Evolutionary conservation across 1,140 invertebrate species (phyloP).

Genomic region (Drosophila serrata): DNA sequence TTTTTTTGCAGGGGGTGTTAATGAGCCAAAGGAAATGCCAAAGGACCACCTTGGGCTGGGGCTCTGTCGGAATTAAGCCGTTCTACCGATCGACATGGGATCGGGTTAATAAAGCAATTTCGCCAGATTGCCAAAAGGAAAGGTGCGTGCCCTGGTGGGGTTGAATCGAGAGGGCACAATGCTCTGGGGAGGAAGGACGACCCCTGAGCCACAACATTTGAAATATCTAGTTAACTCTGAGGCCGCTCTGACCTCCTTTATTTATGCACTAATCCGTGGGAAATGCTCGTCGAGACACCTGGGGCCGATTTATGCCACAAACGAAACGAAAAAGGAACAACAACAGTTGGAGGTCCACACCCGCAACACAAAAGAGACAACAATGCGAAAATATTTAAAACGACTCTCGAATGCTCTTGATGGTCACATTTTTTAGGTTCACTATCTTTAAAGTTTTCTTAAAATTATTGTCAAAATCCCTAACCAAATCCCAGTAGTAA

Average conservation of each 20-base stretch:
- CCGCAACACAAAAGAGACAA: slow-evolving; percentile 52
- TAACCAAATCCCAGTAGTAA: too few species aligned
- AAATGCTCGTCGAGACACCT: slow-evolving; percentile 72
- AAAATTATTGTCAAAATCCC: neutral
- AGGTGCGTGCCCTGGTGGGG: slow-evolving; percentile 12
- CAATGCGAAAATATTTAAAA: neutral
- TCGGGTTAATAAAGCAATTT: slow-evolving; percentile 73
- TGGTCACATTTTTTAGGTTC: too few species aligned
- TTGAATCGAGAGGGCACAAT: neutral
- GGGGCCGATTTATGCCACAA: slow-evolving; percentile 76
- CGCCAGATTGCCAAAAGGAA: slow-evolving; percentile 26
- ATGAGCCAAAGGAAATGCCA: slow-evolving; percentile 77
- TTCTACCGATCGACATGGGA: slow-evolving; percentile 33
- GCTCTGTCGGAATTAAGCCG: slow-evolving; percentile 20
- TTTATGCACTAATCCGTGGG: slow-evolving; percentile 82
- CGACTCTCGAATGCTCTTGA: slow-evolving; percentile 35
- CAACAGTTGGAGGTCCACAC: slow-evolving; percentile 49
- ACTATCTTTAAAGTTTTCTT: neutral
- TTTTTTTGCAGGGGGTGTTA: slow-evolving; percentile 56
- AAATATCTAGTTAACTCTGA: slow-evolving; percentile 74
- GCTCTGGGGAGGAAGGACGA: slow-evolving; percentile 18
- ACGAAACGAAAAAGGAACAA: slow-evolving; percentile 36
- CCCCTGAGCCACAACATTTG: slow-evolving; percentile 54
- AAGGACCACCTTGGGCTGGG: slow-evolving; percentile 53
- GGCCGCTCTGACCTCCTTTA: slow-evolving; percentile 73